Percentiles rank a stretch among this genome's conserved stretches.
Conservation (phyloP, 2,113 vertebrate genomes). For the Cacatua alba region DNA sequence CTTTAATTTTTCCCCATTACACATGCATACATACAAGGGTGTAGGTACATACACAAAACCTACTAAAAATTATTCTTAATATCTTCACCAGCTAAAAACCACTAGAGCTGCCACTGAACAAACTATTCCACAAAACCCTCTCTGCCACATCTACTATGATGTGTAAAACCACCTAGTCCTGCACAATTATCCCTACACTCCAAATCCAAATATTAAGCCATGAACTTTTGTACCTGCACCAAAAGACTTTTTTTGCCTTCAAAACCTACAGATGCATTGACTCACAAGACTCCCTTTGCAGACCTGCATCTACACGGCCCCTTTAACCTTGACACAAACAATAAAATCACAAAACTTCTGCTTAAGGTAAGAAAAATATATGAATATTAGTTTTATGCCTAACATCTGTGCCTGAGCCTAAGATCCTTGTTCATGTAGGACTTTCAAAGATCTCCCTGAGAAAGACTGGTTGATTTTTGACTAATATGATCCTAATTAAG, state of each 20-base stretch:
- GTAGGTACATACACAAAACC: neutral
- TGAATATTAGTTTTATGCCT: neutral
- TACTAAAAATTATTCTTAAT: neutral
- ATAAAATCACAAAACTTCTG: neutral
- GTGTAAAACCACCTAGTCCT: neutral
- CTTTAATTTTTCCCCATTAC: neutral
- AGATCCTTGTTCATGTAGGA: neutral
- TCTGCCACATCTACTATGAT: neutral
- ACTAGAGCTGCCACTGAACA: neutral
- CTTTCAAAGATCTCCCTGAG: neutral
- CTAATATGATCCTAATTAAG: neutral
- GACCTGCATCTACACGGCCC: neutral
- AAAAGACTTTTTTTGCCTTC: neutral
- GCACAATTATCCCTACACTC: neutral
- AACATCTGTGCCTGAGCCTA: neutral
- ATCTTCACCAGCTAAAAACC: neutral
- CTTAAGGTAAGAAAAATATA: neutral
- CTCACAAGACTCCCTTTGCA: neutral
- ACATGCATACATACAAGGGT: neutral
- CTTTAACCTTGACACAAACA: neutral
- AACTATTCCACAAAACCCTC: neutral
- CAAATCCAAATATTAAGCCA: neutral
- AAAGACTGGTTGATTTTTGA: neutral
- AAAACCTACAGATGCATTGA: neutral
- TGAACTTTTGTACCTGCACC: neutral